Percentiles rank a stretch among this genome's conserved stretches.
phyloP scores from a whole-genome alignment of 2,888 invertebrate species.

The Synergus japonicus region DNA sequence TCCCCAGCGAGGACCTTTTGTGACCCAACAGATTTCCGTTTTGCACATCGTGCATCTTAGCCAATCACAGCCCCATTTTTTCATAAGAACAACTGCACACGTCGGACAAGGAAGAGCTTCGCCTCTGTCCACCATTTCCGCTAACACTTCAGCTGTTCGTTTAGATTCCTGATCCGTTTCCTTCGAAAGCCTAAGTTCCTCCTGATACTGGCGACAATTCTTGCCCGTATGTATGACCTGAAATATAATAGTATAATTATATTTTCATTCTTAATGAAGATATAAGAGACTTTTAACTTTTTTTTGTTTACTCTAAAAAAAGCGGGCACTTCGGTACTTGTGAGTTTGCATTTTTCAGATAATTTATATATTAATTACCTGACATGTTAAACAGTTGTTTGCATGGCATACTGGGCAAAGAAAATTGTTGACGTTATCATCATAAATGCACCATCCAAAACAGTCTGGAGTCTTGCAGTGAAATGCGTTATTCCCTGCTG shows the following conservation, averaged over 20 bases:
- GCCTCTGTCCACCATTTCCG: constrained; percentile 88
- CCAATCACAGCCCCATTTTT: constrained; percentile 97
- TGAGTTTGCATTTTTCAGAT: no score
- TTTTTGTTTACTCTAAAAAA: no score
- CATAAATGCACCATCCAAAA: constrained; percentile 92
- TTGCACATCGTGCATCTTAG: constrained; percentile 94
- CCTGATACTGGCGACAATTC: constrained; percentile 90
- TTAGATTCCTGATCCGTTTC: constrained; percentile 84
- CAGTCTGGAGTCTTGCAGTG: constrained; percentile 95
- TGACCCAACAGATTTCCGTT: constrained; percentile 97
- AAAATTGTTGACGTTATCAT: constrained; percentile 91
- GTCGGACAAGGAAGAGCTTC: constrained; percentile 93
- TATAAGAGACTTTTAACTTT: no score
- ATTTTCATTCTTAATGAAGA: constrained; percentile 9
- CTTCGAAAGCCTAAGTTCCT: constrained; percentile 81
- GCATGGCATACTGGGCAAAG: constrained; percentile 89
- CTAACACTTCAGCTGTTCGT: constrained; percentile 88
- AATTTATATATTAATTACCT: constrained; percentile 79
- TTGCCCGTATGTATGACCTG: constrained; percentile 88
- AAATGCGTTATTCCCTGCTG: constrained; percentile 87
- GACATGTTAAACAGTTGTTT: constrained; percentile 91
- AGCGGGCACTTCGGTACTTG: no score
- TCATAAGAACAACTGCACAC: constrained; percentile 90
- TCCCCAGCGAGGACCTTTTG: constrained; percentile 86
- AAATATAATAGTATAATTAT: not conserved